Base-by-base conservation (phyloP, 2,888 invertebrate genomes). In the Aplocera efformata region DNA sequence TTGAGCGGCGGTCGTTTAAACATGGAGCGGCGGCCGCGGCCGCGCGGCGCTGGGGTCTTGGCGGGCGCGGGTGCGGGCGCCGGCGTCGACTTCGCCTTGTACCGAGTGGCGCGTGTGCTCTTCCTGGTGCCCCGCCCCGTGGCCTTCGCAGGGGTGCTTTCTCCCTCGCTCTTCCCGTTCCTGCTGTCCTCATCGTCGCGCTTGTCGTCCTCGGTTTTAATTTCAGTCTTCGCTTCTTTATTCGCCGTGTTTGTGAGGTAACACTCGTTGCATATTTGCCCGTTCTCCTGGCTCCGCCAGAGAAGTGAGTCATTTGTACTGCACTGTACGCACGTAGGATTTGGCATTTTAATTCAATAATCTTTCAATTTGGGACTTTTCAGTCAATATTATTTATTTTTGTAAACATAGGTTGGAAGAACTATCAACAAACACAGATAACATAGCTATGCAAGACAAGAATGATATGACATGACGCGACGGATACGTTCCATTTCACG, bases 1-100 rank as follows among this genome's bases (percentile, higher is more conserved):
- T 95, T 96, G 2, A 94, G 89, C 0, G 96, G 95, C 11, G 90
- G 91, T 59, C 94, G 92, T 72, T 95, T 95, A 63, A 95, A 94
- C 41, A 96, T 90, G 35, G 92, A 91, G 46, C 96, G 84, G 1
- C 96, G 89, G 8, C 94, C 94, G 58, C 94, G 92, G 1, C 95
- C 94, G 66, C 94, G 90, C 0, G 91, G 90, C 0, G 91, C 88
- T 83, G 53, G 0, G 69, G 54, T 40, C 84, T 85, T 1, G 74
- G 27, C 3, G 76, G 48, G 4, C 3, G 68, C 53, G 0, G 73
- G 67, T n/a, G n/a, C 94, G 91, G 1, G 95, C 94, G 66, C 94
- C 90, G 0, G 67, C 0, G 79, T 68, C 1, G 81, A 75, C 53
- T 85, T 90, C 0, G 90, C 66, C 49, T 91, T 91, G 42, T 90